phyloP scores from a whole-genome alignment of 1,140 invertebrate species.

The Agrypnia vestita region DNA sequence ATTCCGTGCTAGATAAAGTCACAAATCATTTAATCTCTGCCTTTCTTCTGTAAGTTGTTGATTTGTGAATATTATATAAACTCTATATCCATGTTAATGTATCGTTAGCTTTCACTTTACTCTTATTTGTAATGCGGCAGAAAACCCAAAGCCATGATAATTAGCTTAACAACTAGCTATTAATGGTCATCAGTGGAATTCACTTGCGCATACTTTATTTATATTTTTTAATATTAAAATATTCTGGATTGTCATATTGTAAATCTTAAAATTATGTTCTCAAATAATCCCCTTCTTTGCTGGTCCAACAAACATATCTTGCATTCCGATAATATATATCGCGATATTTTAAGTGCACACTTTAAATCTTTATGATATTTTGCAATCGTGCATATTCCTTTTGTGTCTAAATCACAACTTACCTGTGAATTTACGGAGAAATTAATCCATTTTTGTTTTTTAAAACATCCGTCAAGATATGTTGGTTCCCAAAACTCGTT shows the following conservation, averaged over 20 bases:
- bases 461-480: too few species aligned
- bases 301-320: conserved; percentile 1
- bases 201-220: conserved; percentile 4
- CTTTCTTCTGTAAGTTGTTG: conserved; percentile 41
- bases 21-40: conserved; percentile 12
- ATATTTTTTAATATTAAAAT: conserved; percentile 5
- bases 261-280: neutral
- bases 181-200: conserved; percentile 16
- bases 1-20: conserved; percentile 20
- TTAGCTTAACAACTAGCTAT: conserved; percentile 40
- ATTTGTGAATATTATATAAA: conserved; percentile 50
- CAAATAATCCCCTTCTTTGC: neutral
- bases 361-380: too few species aligned
- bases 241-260: neutral
- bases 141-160: conserved; percentile 9
- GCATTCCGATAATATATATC: neutral
- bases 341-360: too few species aligned
- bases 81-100: conserved; percentile 47
- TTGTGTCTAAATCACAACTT: too few species aligned
- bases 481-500: too few species aligned
- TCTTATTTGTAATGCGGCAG: conserved; percentile 62
- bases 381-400: too few species aligned
- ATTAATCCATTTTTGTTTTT: too few species aligned
- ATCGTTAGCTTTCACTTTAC: conserved; percentile 57
- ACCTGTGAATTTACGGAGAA: too few species aligned